phyloP scores from a whole-genome alignment of 2,797 vertebrate genomes.

The Sardinella longiceps region DNA sequence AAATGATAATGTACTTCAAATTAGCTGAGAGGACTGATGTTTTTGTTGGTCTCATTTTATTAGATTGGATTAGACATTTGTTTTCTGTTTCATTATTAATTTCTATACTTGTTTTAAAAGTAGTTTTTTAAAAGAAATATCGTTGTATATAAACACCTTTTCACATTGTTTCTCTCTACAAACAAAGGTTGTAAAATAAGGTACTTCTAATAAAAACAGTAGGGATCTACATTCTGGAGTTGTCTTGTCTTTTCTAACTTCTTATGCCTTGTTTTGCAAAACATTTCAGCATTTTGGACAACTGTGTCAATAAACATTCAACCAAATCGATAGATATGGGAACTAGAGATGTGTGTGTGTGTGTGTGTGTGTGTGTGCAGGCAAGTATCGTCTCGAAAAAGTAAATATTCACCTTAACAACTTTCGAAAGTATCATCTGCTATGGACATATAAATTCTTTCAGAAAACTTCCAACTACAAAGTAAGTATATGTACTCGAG shows the following conservation, averaged over 20 bases:
- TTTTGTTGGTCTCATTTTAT: constrained; percentile 73
- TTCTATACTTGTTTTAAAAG: constrained; percentile 80
- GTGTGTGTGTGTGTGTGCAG: no score
- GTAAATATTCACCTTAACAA: no score
- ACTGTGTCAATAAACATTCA: not conserved
- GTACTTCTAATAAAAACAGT: constrained; percentile 81
- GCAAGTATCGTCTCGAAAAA: no score
- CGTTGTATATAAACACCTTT: constrained; percentile 76
- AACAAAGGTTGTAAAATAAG: constrained; percentile 78
- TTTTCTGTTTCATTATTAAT: constrained; percentile 75
- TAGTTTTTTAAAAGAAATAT: constrained; percentile 70
- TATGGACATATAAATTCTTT: no score
- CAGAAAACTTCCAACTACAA: no score
- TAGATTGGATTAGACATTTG: constrained; percentile 74
- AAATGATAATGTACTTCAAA: constrained; percentile 84
- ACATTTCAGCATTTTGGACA: not conserved
- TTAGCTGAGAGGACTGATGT: constrained; percentile 77
- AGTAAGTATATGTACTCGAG: no score
- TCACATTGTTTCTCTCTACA: constrained; percentile 74
- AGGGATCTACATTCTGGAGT: constrained; percentile 74
- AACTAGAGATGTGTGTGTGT: no score
- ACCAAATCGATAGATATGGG: not conserved
- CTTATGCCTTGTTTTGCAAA: not conserved
- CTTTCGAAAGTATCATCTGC: no score
- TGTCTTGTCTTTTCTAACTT: constrained; percentile 45